Conservation (phyloP, 2,113 vertebrate genomes). For the Myotis yumanensis region DNA sequence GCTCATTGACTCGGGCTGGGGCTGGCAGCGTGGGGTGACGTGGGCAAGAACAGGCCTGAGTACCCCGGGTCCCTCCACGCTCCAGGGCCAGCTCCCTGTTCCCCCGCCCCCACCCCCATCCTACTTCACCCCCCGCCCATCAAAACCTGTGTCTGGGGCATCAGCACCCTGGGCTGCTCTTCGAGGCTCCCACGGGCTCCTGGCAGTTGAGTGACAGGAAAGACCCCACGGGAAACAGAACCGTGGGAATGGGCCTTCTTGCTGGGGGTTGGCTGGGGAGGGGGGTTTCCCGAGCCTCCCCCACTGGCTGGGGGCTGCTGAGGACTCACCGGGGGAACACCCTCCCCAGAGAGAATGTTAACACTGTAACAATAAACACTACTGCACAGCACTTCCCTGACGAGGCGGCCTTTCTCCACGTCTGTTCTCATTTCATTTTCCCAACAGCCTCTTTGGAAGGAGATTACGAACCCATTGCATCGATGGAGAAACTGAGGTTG, state of each 20-base stretch:
- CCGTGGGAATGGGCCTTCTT: not conserved
- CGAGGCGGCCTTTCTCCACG: not conserved
- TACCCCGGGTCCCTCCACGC: accelerated
- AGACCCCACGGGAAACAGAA: accelerated
- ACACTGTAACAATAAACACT: slow-evolving; percentile 77
- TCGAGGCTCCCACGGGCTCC: accelerated
- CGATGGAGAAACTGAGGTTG: not conserved
- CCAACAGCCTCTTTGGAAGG: not conserved
- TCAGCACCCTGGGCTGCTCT: accelerated
- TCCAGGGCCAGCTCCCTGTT: accelerated
- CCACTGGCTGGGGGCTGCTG: not conserved
- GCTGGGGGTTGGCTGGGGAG: accelerated
- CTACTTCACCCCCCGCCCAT: accelerated
- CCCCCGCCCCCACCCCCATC: not conserved
- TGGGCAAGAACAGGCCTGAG: not conserved
- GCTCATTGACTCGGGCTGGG: not conserved
- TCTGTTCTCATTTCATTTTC: not conserved
- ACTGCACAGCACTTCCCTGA: not conserved
- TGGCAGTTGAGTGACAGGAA: accelerated
- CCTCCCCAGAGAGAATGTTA: not conserved
- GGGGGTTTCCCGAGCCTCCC: not conserved
- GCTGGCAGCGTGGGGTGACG: not conserved
- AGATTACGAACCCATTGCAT: not conserved
- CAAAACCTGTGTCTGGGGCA: accelerated
- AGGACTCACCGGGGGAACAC: not conserved